Evolutionary conservation across 2,888 invertebrate species (phyloP), one percentile per base, ranked within the genome.

Genomic region (Agonopterix alstromeriana): DNA sequence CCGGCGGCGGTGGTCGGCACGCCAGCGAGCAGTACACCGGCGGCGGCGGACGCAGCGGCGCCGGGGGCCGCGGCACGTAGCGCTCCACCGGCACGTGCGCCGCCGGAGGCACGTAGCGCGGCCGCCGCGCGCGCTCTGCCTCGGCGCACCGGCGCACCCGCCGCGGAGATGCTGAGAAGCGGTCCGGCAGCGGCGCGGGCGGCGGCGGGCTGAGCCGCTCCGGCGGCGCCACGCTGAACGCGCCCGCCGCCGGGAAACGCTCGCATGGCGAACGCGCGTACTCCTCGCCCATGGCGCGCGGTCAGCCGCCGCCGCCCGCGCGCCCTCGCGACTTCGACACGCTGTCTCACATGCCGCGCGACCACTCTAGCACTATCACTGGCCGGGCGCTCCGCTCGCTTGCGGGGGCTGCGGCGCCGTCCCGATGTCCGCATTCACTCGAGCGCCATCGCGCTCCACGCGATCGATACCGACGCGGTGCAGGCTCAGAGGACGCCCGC

Each of bases 71-170:
- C 49, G 93, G 92, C 58, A 93, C 92, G 73, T 93, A 93, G 61
- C 93, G 90, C 81, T 93, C 93, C 57, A 93, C 92, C 10, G 93
- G 93, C 65, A 92, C 92, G 76, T 93, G 93, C 10, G 92, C 93
- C 53, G 92, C 91, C 5, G 93, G 92, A 12, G 93, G 92, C 57
- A 93, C 90, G 63, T 93, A 93, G 60, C 92, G 87, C 76, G 77
- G 92, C 54, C 86, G 75, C 61, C 86, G 79, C 61, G 92, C 91
- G 69, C 93, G 93, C 56, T 92, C 92, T 56, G 91, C 91, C 49
- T 93, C 92, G 53, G 92, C 92, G 53, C 92, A 89, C 63, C 93
- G 92, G 65, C 92, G 88, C 84, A 75, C 92, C 82, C 78, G 92
- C 89, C 76, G 90, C 82, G 73, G 91, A 71, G 72, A 90, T 55